A percentile compares a stretch with the other conserved stretches of the same genome.
These are phyloP conservation scores for Catharus ustulatus DNA, from an alignment of 2,797 vertebrate species.

Conservation along the genomic window DNA sequence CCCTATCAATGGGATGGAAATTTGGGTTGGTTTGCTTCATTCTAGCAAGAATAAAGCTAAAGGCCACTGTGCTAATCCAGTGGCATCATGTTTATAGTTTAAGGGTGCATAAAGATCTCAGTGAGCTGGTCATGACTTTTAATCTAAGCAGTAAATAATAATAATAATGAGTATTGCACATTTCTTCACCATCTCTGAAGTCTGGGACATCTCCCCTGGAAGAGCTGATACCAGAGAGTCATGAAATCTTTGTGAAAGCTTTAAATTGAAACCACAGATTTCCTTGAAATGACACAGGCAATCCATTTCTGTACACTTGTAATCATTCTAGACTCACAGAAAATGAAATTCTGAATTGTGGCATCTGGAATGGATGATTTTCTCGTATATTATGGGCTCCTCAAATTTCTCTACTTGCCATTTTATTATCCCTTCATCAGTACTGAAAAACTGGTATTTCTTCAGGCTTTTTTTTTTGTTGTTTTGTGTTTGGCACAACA, in stretches of 20 bases:
- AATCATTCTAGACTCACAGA: not conserved
- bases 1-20: conserved; percentile 75
- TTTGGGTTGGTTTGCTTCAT: not conserved
- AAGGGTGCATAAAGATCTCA: not conserved
- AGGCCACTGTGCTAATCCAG: not conserved
- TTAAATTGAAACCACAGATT: not conserved
- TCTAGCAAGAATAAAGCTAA: not conserved
- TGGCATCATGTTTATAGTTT: not conserved
- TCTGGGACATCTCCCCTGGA: not conserved
- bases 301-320: not conserved
- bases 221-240: not conserved
- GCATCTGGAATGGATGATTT: not conserved
- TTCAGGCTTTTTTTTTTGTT: not conserved
- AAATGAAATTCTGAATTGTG: not conserved
- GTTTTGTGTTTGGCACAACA: not conserved
- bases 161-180: not conserved
- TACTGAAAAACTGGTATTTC: not conserved
- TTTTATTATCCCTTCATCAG: not conserved
- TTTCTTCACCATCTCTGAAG: not conserved
- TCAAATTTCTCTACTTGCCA: not conserved
- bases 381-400: not conserved
- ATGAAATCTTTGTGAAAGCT: not conserved
- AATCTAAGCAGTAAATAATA: not conserved
- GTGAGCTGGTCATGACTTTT: not conserved
- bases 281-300: not conserved